Evolutionary conservation across 2,888 invertebrate genomes (phyloP), one percentile per base, ranked within the genome.

Genomic region (Dione juno): DNA sequence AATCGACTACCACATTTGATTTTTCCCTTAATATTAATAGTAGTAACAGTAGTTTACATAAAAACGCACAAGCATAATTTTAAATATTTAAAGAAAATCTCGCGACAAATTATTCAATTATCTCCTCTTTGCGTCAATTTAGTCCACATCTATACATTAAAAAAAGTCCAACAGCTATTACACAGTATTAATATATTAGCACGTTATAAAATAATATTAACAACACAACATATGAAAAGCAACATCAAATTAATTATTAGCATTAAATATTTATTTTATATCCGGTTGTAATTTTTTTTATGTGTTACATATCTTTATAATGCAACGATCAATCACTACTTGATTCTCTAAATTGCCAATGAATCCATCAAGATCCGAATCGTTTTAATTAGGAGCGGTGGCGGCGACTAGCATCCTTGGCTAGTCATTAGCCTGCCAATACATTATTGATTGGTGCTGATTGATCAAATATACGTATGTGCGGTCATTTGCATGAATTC

Each of bases 401-500:
- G 80, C 82, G 83, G 80, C 83, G 82, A 83, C 85, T 77, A 82
- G 72, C 83, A 89, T 90, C 92, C 92, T 92, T 92, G 92, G 85
- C 84, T 87, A 87, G 88, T 90, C 90, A 92, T 92, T 92, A 92
- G 81, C 83, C 83, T 87, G 88, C 88, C 92, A 90, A 92, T 93
- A 92, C 88, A 86, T 89, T 91, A 92, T 93, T 93, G 92, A 93
- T 93, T 92, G 92, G 92, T 91, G 89, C 88, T 91, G 92, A 93
- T 93, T 93, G 93, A 82, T 81, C 78, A 79, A 80, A 83, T 82
- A 81, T 82, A 82, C 74, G 81, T 63, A 67, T 67, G 80, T 76
- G 80, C 82, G 82, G 87, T 88, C 89, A 83, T 90, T 90, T 90
- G 89, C 87, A 88, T 88, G 89, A 90, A 90, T n/a, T 92, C 90